Conservation (phyloP, 2,797 vertebrate genomes). For the Danionella dracula region DNA sequence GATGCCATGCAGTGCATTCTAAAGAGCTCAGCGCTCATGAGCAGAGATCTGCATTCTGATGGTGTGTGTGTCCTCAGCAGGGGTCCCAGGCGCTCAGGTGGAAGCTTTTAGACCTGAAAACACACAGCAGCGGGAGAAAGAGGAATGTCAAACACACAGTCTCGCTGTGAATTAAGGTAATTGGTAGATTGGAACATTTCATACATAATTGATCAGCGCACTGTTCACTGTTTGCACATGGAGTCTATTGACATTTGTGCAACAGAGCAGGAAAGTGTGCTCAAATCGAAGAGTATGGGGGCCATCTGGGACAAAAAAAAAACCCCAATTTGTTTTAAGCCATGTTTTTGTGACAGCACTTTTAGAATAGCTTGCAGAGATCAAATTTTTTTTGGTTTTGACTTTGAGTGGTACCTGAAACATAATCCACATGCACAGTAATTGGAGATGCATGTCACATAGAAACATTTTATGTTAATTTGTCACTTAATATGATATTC, state of each 20-base stretch:
- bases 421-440: no score
- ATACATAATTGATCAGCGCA: conserved; percentile 29
- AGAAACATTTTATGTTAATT: no score
- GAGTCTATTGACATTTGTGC: conserved; percentile 15
- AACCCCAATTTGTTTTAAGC: no score
- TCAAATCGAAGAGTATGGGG: background rate
- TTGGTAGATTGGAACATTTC: conserved; percentile 16
- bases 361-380: no score
- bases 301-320: no score
- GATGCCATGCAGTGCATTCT: conserved; percentile 4
- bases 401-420: no score
- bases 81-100: background rate
- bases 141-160: background rate
- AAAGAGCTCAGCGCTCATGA: background rate
- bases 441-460: no score
- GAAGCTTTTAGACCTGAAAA: background rate
- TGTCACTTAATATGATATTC: no score
- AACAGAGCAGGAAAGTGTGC: background rate
- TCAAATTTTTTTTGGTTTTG: no score
- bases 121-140: background rate
- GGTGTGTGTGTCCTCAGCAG: background rate
- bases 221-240: conserved; percentile 5
- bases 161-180: conserved; percentile 6
- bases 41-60: conserved; percentile 2
- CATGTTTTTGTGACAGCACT: no score